Conservation (phyloP, 92 coral and sea anemone species). For the Parazoanthus darwini region DNA sequence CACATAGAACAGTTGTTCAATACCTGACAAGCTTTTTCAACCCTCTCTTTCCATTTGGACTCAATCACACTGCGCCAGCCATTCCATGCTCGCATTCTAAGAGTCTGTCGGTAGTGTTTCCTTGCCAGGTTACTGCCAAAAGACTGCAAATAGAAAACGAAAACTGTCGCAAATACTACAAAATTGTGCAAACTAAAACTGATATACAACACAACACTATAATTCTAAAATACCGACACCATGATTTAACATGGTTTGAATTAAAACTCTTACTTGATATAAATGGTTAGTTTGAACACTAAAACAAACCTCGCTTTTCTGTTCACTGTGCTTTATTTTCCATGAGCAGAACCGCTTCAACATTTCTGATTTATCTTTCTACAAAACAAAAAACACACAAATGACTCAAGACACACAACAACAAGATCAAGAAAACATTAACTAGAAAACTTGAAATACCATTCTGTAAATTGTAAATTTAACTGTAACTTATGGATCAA, state of each 20-base stretch:
- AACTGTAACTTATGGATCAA: too few relatives aligned
- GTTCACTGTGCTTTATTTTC: slow-evolving; percentile 91
- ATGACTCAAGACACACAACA: neutral
- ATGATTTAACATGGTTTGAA: neutral
- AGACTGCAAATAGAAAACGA: slow-evolving; percentile 40
- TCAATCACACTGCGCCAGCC: slow-evolving; percentile 91
- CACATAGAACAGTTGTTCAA: neutral
- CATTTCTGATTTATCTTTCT: slow-evolving; percentile 89
- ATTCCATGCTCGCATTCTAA: slow-evolving; percentile 80
- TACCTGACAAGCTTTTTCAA: slow-evolving; percentile 98
- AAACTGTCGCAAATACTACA: neutral
- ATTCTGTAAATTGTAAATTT: too few relatives aligned
- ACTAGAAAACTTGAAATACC: too few relatives aligned
- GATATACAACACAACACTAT: too few relatives aligned
- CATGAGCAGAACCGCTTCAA: slow-evolving; percentile 80
- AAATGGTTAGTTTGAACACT: too few relatives aligned
- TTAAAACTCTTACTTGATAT: too few relatives aligned
- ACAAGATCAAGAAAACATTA: neutral
- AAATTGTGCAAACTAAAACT: neutral
- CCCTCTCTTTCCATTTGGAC: slow-evolving; percentile 94
- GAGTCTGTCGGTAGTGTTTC: slow-evolving; percentile 80
- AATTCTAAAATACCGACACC: too few relatives aligned
- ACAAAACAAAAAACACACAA: neutral
- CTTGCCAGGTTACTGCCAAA: slow-evolving; percentile 87
- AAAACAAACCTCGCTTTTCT: slow-evolving; percentile 81